Percentiles rank a stretch among this genome's conserved stretches.
Conservation (phyloP, 2,888 invertebrate species). For the Notodonta dromedarius region DNA sequence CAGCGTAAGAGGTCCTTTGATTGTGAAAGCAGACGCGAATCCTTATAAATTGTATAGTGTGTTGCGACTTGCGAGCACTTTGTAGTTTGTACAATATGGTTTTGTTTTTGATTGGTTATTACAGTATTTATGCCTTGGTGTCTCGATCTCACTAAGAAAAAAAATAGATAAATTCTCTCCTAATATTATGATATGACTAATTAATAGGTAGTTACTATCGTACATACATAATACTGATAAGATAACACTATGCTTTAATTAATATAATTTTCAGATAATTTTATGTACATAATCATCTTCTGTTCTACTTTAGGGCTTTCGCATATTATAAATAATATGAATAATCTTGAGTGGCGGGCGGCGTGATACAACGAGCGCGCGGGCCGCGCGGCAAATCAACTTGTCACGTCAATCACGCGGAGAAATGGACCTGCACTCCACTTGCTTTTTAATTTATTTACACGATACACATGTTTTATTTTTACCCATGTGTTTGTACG, state of each 20-base stretch:
- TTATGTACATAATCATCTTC: background rate
- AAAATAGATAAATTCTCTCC: too few relatives aligned
- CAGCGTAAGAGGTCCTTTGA: too few relatives aligned
- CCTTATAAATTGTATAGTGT: conserved; percentile 32
- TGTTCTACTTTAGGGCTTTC: background rate
- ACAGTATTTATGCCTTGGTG: too few relatives aligned
- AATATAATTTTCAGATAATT: background rate
- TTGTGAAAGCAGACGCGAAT: background rate
- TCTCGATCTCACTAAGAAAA: background rate
- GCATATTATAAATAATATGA: background rate
- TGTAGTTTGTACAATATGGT: conserved; percentile 25
- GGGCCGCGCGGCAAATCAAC: conserved; percentile 43
- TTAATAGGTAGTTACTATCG: too few relatives aligned
- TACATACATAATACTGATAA: too few relatives aligned
- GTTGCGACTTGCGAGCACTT: conserved; percentile 42
- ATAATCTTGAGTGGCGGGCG: conserved; percentile 1
- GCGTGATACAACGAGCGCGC: conserved; percentile 4
- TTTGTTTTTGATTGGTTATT: too few relatives aligned
- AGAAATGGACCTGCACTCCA: conserved; percentile 59
- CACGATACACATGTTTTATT: conserved; percentile 16
- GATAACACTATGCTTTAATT: background rate
- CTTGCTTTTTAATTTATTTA: conserved; percentile 51
- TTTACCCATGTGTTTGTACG: background rate
- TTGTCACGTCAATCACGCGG: conserved; percentile 66
- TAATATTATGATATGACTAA: too few relatives aligned